A percentile compares a stretch with the other conserved stretches of the same genome.
Evolutionary conservation across 2,797 vertebrate species (phyloP).

Genomic region (Atherinosoma microstoma): DNA sequence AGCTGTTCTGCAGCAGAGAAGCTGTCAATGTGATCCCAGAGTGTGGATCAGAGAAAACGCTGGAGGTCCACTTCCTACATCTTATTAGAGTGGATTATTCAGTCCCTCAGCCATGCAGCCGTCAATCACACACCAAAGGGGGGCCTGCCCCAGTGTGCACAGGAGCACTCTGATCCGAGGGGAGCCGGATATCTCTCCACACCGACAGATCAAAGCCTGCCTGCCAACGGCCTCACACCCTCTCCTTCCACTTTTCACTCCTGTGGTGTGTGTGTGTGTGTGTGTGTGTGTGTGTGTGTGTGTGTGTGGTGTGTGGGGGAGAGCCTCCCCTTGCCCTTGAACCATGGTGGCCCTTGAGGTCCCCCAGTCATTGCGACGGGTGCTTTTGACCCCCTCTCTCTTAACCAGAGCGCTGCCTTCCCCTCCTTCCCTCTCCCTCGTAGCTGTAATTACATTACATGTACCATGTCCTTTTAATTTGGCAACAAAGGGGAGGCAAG

Average conservation of each 20-base stretch:
- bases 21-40: slow-evolving; percentile 69
- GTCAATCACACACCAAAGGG: slow-evolving; percentile 82
- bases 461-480: slow-evolving; percentile 85
- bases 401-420: slow-evolving; percentile 51
- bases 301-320: slow-evolving; percentile 52
- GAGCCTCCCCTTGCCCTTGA: slow-evolving; percentile 72
- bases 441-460: slow-evolving; percentile 84
- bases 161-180: slow-evolving; percentile 74
- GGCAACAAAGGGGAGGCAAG: slow-evolving; percentile 77
- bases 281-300: slow-evolving; percentile 45
- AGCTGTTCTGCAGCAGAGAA: slow-evolving; percentile 62
- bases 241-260: slow-evolving; percentile 82
- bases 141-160: slow-evolving; percentile 67
- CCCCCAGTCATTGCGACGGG: slow-evolving; percentile 59
- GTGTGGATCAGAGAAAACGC: slow-evolving; percentile 70
- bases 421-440: slow-evolving; percentile 47
- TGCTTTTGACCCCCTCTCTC: slow-evolving; percentile 60
- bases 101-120: slow-evolving; percentile 78
- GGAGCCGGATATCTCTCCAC: slow-evolving; percentile 83
- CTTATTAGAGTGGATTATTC: slow-evolving; percentile 85
- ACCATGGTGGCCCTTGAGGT: slow-evolving; percentile 80
- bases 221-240: slow-evolving; percentile 76
- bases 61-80: slow-evolving; percentile 81
- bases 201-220: slow-evolving; percentile 82
- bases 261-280: slow-evolving; percentile 37